Conservation (phyloP, 2,797 vertebrate genomes). For the Cryptoblepharus egeriae region DNA sequence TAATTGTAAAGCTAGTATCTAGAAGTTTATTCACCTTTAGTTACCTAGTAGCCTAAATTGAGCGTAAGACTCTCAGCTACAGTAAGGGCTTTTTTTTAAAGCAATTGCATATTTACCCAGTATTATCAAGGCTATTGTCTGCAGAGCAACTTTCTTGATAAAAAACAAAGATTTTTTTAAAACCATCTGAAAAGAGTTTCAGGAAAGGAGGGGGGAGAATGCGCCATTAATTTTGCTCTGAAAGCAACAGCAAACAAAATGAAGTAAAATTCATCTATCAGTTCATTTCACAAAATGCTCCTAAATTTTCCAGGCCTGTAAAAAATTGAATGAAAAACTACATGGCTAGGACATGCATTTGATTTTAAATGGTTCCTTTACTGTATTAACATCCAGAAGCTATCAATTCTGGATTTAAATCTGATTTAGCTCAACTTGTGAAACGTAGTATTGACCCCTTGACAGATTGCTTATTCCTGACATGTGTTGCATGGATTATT, state of each 20-base stretch:
- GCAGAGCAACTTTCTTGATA: conserved; percentile 50
- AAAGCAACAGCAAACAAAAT: neutral
- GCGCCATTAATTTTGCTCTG: conserved; percentile 1
- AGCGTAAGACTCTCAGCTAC: conserved; percentile 33
- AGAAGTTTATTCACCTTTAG: conserved; percentile 43
- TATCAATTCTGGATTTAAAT: neutral
- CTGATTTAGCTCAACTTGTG: neutral
- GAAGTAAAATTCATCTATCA: neutral
- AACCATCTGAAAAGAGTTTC: conserved; percentile 58
- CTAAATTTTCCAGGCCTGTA: neutral
- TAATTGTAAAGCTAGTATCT: conserved; percentile 59
- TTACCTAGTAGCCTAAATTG: conserved; percentile 47
- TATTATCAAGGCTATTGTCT: conserved; percentile 37
- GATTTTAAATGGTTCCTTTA: conserved; percentile 28
- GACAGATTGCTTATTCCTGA: neutral
- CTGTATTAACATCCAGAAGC: neutral
- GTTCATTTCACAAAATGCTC: neutral
- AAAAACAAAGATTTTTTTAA: conserved; percentile 51
- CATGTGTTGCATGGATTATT: neutral
- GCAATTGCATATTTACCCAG: conserved; percentile 56
- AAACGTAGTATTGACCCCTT: neutral
- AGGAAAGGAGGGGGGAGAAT: conserved; percentile 42
- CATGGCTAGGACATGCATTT: neutral
- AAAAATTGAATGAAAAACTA: neutral
- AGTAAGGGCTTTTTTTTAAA: conserved; percentile 1